phyloP scores from a whole-genome alignment of 2,797 vertebrate species.

The Rhinella marina region DNA sequence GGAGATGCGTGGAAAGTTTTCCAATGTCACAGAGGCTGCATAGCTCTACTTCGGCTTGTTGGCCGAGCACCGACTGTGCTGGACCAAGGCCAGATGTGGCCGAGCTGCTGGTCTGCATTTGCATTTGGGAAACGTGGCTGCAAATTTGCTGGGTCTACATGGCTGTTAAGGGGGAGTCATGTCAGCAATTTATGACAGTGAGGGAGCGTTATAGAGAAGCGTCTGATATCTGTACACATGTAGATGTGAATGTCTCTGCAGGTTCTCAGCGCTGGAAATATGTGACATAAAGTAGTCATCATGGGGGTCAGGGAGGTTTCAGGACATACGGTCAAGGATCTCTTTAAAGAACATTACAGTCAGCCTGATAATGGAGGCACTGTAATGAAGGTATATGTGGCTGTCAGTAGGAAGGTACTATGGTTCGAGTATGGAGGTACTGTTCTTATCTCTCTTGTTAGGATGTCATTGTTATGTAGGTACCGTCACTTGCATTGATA shows the following conservation, averaged over 20 bases:
- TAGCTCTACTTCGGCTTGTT: conserved; percentile 5
- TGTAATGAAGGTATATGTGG: no score
- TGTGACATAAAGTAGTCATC: no score
- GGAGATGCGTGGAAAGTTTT: conserved; percentile 31
- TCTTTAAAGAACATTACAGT: no score
- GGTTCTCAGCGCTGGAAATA: no score
- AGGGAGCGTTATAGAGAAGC: background rate
- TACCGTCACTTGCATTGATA: no score
- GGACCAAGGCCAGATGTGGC: background rate
- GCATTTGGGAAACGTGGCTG: background rate
- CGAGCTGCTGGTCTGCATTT: background rate
- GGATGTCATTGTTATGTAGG: no score
- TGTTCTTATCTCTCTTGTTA: no score
- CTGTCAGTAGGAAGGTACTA: no score
- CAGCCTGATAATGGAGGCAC: no score
- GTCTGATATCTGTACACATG: no score
- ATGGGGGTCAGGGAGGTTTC: background rate
- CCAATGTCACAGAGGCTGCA: conserved; percentile 25
- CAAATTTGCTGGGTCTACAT: background rate
- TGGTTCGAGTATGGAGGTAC: no score
- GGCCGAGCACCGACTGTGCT: background rate
- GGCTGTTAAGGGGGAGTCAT: background rate
- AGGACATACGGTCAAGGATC: background rate
- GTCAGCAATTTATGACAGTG: background rate
- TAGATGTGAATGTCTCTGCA: background rate